Evolutionary conservation across 2,113 vertebrate species (phyloP).

Genomic region (Brachyhypopomus gauderio): DNA sequence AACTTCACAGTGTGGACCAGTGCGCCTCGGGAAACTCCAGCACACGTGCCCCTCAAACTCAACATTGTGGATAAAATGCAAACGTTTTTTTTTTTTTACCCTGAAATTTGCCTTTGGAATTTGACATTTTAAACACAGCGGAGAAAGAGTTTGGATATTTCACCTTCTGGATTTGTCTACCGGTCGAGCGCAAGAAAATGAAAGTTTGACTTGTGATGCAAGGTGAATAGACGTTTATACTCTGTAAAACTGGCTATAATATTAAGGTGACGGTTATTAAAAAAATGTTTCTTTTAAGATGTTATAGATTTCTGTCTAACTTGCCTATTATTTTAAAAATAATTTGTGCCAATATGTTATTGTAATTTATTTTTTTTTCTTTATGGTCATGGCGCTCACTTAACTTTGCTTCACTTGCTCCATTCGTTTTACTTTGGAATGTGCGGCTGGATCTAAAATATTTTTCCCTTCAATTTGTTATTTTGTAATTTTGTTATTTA

Average conservation of each 20-base stretch:
- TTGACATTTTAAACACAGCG: background rate
- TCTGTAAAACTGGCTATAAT: background rate
- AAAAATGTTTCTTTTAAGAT: too few species aligned
- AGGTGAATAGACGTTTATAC: slow-evolving; percentile 24
- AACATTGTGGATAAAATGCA: slow-evolving; percentile 35
- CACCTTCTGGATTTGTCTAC: background rate
- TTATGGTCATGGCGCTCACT: background rate
- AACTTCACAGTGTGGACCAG: slow-evolving; percentile 49
- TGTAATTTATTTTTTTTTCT: background rate
- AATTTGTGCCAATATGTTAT: too few species aligned
- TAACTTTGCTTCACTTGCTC: background rate
- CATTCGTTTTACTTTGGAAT: background rate
- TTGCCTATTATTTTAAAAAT: too few species aligned
- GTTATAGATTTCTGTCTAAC: too few species aligned
- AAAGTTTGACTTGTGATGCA: slow-evolving; percentile 6
- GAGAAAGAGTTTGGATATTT: slow-evolving; percentile 31
- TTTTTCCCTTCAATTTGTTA: background rate
- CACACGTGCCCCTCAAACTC: slow-evolving; percentile 22
- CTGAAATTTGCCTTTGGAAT: background rate
- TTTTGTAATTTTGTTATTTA: slow-evolving; percentile 17
- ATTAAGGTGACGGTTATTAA: too few species aligned
- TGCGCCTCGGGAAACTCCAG: slow-evolving; percentile 18
- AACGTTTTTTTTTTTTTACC: background rate
- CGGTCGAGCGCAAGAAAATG: background rate
- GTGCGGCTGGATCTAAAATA: background rate